Base-by-base conservation (phyloP, 2,113 vertebrate species). In the Carassius gibelio region DNA sequence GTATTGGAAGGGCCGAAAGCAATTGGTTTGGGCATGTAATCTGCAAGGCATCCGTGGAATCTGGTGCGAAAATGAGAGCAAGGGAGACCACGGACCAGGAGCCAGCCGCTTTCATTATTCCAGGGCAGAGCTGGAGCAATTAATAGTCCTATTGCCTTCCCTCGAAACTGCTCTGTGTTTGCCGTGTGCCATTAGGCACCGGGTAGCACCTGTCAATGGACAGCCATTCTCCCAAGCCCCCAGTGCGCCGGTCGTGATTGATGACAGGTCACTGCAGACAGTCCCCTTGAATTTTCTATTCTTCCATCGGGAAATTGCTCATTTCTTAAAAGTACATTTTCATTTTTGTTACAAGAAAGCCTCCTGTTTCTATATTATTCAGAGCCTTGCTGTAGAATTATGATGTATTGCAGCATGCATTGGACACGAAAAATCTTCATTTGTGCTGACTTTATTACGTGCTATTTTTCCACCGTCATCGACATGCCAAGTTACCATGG, bases 301-400 rank as follows among this genome's bases (percentile, higher is more conserved):
- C 91, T 93, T 94, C 92, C 92, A 90, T 84, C 78, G 93, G 93
- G 94, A 95, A 94, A 95, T 95, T 94, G 93, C 91, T 94, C 90
- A 94, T 95, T 95, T 94, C 93, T 94, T 91, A 88, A 87, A 93
- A 93, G 94, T 94, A 93, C 83, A 93, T 94, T 95, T 94, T 91
- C 93, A 94, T 95, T 93, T 92, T 91, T 90, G 87, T 88, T 68
- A 88, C 88, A 88, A 71, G 86, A 87, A 91, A 91, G 88, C 86
- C 19, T 88, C 87, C 89, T 91, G 88, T 93, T 93, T 93, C 90
- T 94, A 91, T 90, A 93, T 94, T 93, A 92, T 88, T 89, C 79
- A 87, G 90, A 89, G 84, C 88, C 84, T 71, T 80, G 84, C 81
- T 76, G 79, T 85, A 69, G 91, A 91, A 94, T 92, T 91, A 92